Percentiles rank a stretch among this genome's conserved stretches.
Conservation (phyloP, 1,140 invertebrate species). For the Lordiphosa stackelbergi region DNA sequence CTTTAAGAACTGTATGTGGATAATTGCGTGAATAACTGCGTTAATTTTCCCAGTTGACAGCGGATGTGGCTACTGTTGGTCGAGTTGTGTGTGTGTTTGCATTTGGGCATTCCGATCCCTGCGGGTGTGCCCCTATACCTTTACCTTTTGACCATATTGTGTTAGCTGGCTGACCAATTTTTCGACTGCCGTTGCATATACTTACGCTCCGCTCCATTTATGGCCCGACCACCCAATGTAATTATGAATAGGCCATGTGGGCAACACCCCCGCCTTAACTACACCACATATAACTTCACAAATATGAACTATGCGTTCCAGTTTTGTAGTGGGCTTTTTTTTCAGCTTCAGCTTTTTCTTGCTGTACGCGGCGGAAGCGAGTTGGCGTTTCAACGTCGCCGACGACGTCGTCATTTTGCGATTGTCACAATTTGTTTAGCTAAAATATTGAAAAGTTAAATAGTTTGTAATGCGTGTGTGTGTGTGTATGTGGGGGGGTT, state of each 20-base stretch:
- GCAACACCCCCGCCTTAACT: conserved; percentile 30
- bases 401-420: conserved; percentile 34
- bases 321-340: conserved; percentile 41
- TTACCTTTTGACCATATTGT: no score
- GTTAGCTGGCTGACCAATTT: conserved; percentile 24
- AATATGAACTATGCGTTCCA: conserved; percentile 45
- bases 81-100: conserved; percentile 17
- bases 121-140: conserved; percentile 7
- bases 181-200: conserved; percentile 28
- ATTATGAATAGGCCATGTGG: conserved; percentile 48
- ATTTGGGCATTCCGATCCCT: conserved; percentile 6
- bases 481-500: conserved; percentile 15
- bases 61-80: conserved; percentile 67
- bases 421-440: conserved; percentile 56
- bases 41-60: conserved; percentile 70
- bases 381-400: conserved; percentile 36
- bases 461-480: conserved; percentile 33
- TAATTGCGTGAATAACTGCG: conserved; percentile 68
- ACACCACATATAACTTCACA: conserved; percentile 7
- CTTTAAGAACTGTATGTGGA: conserved; percentile 5
- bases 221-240: conserved; percentile 27
- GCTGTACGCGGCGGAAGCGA: conserved; percentile 43
- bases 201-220: conserved; percentile 52
- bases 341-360: conserved; percentile 8
- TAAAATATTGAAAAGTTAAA: conserved; percentile 54